Conservation (phyloP, 2,113 vertebrate species). For the Neodon shergylaensis region DNA sequence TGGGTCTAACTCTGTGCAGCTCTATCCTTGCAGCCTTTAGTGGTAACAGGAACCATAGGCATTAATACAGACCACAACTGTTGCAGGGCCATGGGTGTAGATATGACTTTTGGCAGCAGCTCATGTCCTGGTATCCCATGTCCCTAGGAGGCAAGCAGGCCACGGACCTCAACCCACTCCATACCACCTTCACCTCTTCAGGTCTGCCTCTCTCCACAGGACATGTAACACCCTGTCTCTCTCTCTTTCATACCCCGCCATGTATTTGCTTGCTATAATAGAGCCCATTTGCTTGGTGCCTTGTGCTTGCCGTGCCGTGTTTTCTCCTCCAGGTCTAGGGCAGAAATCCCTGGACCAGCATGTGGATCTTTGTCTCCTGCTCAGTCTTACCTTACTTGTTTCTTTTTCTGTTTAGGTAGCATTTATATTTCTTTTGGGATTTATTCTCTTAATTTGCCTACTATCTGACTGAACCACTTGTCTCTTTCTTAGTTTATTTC, state of each 20-base stretch:
- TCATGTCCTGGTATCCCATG: neutral
- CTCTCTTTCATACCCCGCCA: neutral
- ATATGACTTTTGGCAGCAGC: neutral
- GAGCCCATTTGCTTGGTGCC: neutral
- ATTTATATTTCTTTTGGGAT: neutral
- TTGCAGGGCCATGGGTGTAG: neutral
- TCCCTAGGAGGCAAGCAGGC: neutral
- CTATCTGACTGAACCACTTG: neutral
- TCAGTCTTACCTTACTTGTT: neutral
- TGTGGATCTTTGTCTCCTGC: neutral
- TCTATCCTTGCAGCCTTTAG: neutral
- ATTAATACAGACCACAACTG: neutral
- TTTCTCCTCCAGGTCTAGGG: neutral
- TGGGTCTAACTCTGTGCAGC: neutral
- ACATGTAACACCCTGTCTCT: neutral
- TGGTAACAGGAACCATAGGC: neutral
- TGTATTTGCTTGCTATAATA: neutral
- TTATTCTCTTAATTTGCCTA: neutral
- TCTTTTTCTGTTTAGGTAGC: neutral
- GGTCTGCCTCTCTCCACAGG: neutral
- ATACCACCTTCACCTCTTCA: neutral
- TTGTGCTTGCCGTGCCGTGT: fast-evolving
- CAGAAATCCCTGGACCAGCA: neutral
- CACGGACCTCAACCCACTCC: neutral
- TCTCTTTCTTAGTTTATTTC: neutral